Conservation (phyloP, 2,113 vertebrate species). For the Atractosteus spatula region DNA sequence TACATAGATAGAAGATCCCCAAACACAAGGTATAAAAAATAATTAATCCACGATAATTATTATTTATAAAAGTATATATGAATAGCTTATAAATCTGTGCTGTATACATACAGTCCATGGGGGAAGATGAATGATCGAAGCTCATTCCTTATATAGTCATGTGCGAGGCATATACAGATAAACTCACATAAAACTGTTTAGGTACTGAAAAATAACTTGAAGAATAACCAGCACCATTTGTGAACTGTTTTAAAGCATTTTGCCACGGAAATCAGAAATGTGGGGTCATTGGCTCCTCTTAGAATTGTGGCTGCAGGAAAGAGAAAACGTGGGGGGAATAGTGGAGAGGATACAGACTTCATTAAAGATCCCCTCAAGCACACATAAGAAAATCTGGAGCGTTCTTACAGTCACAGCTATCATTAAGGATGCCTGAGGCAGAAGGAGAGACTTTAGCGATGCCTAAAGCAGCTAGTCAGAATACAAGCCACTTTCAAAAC, state of each 20-base stretch:
- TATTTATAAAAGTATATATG: no score
- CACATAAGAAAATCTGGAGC: neutral
- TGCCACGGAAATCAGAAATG: neutral
- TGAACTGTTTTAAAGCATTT: neutral
- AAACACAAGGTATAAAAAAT: no score
- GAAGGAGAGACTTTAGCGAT: conserved; percentile 2
- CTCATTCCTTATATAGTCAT: no score
- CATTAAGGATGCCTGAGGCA: conserved; percentile 3
- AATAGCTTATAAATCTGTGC: no score
- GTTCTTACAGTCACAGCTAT: neutral
- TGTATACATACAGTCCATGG: no score
- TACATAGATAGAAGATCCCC: no score
- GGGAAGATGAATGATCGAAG: no score
- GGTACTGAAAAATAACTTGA: neutral
- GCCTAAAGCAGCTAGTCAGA: neutral
- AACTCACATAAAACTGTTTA: neutral
- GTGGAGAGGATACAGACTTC: neutral
- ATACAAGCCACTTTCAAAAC: neutral
- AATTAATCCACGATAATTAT: no score
- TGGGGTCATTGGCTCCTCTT: neutral
- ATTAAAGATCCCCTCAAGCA: conserved; percentile 7
- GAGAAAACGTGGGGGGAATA: neutral
- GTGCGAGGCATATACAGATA: no score
- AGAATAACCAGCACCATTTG: neutral
- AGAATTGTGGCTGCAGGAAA: neutral